Evolutionary conservation across 2,113 vertebrate genomes (phyloP).

Genomic region (Poeciliopsis retropinna): DNA sequence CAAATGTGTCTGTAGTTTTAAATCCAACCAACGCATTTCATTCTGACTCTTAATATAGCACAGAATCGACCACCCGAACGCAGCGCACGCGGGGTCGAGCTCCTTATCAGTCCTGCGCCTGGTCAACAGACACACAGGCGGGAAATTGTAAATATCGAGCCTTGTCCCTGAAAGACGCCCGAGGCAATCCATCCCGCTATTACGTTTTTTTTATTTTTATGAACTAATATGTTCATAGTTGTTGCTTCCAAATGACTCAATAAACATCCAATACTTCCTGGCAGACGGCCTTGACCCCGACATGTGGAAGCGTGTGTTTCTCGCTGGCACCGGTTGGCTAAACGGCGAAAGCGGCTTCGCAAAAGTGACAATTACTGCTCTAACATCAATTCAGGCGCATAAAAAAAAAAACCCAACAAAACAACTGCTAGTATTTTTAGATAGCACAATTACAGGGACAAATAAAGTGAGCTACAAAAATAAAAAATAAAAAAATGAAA

Average conservation of each 20-base stretch:
- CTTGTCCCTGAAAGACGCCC: constrained; percentile 57
- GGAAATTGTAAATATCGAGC: constrained; percentile 63
- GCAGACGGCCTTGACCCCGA: constrained; percentile 71
- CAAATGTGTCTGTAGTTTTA: background rate
- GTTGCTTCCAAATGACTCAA: constrained; percentile 70
- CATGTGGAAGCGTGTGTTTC: constrained; percentile 54
- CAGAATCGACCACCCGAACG: background rate
- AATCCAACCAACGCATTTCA: background rate
- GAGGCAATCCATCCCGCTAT: constrained; percentile 58
- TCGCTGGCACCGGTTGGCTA: constrained; percentile 35
- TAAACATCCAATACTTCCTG: constrained; percentile 76
- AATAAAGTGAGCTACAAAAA: constrained; percentile 51
- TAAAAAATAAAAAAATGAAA: constrained; percentile 32
- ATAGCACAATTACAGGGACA: constrained; percentile 67
- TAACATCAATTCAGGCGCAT: constrained; percentile 64
- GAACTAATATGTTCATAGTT: constrained; percentile 73
- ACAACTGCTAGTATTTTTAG: constrained; percentile 20
- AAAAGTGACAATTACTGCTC: constrained; percentile 77
- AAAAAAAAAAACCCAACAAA: constrained; percentile 29
- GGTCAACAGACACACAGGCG: constrained; percentile 23
- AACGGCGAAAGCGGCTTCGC: constrained; percentile 67
- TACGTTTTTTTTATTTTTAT: constrained; percentile 57
- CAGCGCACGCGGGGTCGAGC: background rate
- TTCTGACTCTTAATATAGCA: background rate
- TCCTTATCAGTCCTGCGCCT: constrained; percentile 23